These are phyloP conservation scores for Gallinago solitaria DNA, from an alignment of 2,797 vertebrate genomes.

Conservation along the genomic window DNA sequence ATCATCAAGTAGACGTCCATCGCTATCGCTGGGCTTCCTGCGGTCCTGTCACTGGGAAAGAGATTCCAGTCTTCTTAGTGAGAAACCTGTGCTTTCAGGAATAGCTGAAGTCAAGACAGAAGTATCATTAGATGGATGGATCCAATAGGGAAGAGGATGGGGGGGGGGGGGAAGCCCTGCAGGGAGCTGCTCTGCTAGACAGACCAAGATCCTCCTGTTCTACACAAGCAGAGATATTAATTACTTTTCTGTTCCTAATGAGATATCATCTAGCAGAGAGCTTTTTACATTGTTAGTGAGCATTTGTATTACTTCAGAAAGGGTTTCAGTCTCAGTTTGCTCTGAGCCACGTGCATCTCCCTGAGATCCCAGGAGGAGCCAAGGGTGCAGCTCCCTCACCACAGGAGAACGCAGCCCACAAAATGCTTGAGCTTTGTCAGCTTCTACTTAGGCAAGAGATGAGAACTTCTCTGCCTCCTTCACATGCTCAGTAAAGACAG, in stretches of 20 bases:
- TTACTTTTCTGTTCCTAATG: neutral
- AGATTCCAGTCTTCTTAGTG: neutral
- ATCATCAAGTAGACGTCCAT: conserved; percentile 84
- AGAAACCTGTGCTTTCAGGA: neutral
- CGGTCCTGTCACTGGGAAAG: neutral
- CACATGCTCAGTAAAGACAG: neutral
- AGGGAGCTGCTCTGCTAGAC: neutral
- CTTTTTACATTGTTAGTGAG: neutral
- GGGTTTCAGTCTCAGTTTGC: neutral
- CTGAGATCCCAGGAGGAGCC: neutral
- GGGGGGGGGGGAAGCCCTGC: neutral
- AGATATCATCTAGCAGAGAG: neutral
- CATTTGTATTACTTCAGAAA: neutral
- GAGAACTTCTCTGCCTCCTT: neutral
- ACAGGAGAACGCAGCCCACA: neutral
- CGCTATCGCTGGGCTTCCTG: neutral
- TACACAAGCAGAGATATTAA: neutral
- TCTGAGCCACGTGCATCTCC: neutral
- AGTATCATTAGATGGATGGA: neutral
- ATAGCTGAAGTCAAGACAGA: neutral
- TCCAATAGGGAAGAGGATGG: neutral
- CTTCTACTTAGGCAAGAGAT: neutral
- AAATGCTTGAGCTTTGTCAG: neutral
- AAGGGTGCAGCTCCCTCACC: neutral
- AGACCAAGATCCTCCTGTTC: neutral